phyloP scores from a whole-genome alignment of 2,113 vertebrate species.

The Morone saxatilis region DNA sequence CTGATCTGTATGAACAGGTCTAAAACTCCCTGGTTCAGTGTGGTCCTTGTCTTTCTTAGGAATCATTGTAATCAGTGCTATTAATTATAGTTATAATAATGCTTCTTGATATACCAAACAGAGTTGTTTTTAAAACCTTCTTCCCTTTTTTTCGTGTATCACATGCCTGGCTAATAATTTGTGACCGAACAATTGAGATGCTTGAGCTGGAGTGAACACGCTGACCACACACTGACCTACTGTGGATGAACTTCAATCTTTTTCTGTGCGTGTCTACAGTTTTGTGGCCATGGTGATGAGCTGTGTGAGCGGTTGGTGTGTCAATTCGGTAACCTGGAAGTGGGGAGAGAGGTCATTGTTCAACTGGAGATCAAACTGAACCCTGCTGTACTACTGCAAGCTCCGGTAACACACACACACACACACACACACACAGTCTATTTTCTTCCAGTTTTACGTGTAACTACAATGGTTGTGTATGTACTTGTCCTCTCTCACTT shows the following conservation, averaged over 20 bases:
- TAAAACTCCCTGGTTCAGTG: no score
- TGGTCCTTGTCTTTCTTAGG: no score
- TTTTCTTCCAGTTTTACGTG: no score
- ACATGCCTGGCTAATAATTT: no score
- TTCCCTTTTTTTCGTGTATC: no score
- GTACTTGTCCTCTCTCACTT: not conserved
- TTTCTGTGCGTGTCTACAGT: constrained; percentile 78
- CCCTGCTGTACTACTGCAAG: constrained; percentile 85
- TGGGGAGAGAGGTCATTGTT: constrained; percentile 87
- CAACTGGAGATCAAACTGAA: constrained; percentile 89
- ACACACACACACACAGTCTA: not conserved
- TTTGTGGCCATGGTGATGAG: constrained; percentile 86
- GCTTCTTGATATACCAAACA: no score
- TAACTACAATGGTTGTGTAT: no score
- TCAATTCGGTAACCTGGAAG: constrained; percentile 90
- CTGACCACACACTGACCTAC: not conserved
- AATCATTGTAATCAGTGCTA: no score
- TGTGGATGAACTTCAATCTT: not conserved
- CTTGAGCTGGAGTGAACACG: not conserved
- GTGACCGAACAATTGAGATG: not conserved
- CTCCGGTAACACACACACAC: constrained; percentile 67
- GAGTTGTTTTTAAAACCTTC: no score
- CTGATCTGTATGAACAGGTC: no score
- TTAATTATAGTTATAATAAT: no score
- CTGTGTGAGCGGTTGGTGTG: constrained; percentile 89